Evolutionary conservation across 2,888 invertebrate genomes (phyloP).

Genomic region (Andricus curvator): DNA sequence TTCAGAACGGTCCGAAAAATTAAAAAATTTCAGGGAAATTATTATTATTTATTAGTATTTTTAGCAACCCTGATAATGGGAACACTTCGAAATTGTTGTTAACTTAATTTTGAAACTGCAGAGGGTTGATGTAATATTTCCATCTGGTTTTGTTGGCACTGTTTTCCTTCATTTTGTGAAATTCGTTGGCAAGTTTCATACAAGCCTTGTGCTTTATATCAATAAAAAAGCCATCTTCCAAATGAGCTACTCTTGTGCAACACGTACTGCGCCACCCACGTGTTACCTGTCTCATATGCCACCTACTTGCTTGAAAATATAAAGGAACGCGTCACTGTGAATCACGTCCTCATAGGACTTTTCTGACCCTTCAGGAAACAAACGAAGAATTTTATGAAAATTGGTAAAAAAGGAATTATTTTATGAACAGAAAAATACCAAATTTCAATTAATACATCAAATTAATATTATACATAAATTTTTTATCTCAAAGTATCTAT

Average conservation of each 20-base stretch:
- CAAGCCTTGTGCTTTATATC: slow-evolving; percentile 49
- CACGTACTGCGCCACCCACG: slow-evolving; percentile 58
- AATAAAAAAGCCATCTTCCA: slow-evolving; percentile 54
- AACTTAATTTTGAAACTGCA: slow-evolving; percentile 8
- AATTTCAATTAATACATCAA: no score
- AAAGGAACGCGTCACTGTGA: slow-evolving; percentile 26
- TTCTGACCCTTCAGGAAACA: neutral
- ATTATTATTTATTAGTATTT: no score
- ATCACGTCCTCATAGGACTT: slow-evolving; percentile 16
- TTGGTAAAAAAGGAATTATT: neutral
- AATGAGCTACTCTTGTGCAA: slow-evolving; percentile 56
- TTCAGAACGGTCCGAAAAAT: no score
- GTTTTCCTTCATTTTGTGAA: neutral
- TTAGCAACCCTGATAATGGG: neutral
- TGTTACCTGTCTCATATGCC: slow-evolving; percentile 47
- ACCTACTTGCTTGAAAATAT: slow-evolving; percentile 48
- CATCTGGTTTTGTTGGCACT: slow-evolving; percentile 9
- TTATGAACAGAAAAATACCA: neutral
- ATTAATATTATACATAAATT: no score
- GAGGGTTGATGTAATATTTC: neutral
- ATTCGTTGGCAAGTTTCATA: slow-evolving; percentile 27
- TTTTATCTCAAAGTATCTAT: no score
- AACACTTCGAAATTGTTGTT: neutral
- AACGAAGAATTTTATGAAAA: neutral
- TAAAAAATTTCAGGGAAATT: no score